A percentile compares a stretch with the other conserved stretches of the same genome.
Evolutionary conservation across 92 coral and sea anemone genomes (phyloP).

Genomic region (Micromussa lordhowensis): DNA sequence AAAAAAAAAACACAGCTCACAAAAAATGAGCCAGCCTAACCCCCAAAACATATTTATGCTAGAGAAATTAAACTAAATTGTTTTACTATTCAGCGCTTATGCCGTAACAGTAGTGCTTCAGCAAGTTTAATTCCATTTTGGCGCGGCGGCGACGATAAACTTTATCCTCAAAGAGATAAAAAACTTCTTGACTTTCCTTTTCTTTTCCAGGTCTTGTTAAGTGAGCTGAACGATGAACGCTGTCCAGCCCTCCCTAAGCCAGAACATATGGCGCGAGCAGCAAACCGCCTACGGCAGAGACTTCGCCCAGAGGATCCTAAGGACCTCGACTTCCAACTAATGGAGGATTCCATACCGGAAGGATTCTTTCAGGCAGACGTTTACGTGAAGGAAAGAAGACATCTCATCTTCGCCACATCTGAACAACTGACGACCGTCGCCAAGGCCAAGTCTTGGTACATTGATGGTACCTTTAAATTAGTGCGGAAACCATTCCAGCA

Average conservation of each 20-base stretch:
- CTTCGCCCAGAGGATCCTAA: slow-evolving; percentile 11
- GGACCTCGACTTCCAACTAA: slow-evolving; percentile 1
- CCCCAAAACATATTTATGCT: no score
- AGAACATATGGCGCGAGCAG: slow-evolving; percentile 7
- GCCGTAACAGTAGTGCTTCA: no score
- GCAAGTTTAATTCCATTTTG: no score
- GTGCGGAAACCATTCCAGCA: slow-evolving; percentile 53
- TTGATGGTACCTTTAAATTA: slow-evolving; percentile 68
- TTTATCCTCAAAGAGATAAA: no score
- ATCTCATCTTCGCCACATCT: slow-evolving; percentile 46
- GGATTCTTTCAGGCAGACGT: slow-evolving; percentile 14
- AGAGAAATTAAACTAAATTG: no score
- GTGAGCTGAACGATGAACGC: background rate
- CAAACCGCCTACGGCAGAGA: slow-evolving; percentile 12
- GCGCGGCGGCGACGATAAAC: no score
- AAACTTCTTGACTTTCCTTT: no score
- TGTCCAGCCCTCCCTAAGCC: slow-evolving; percentile 18
- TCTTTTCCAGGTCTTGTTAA: background rate
- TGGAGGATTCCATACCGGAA: slow-evolving; percentile 1
- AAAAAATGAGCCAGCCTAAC: no score
- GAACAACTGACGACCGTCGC: slow-evolving; percentile 39
- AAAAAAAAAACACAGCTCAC: no score
- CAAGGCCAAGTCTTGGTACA: slow-evolving; percentile 65
- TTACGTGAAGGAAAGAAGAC: slow-evolving; percentile 27
- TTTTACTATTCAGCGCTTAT: no score